Evolutionary conservation across 2,888 invertebrate species (phyloP), one percentile per base, ranked within the genome.

Genomic region (Xestobium rufovillosum): DNA sequence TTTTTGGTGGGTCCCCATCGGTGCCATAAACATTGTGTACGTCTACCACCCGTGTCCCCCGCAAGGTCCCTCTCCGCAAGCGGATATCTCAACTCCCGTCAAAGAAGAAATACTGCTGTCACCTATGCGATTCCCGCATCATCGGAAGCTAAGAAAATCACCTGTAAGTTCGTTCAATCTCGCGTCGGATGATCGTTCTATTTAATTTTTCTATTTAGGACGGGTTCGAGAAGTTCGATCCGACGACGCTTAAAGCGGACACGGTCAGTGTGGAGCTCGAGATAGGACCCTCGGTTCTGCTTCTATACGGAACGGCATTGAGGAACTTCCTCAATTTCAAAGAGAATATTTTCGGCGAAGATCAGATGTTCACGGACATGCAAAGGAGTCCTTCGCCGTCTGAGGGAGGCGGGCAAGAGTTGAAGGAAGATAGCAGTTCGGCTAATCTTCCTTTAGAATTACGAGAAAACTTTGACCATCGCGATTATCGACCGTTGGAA

Each of bases 261-360:
- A 79, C 80, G 63, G 89, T 98, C 0, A 84, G 80, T 41, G 78
- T 97, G 1, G 95, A 96, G 55, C 69, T 96, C 14, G 94, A 96
- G 69, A 88, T 97, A 17, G 94, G 94, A 0, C 91, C 95, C 0
- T 95, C 95, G 0, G 84, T 91, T 16, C 67, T 97, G 3, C 76
- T 89, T 51, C 75, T 95, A 0, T 96, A 94, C 57, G 97, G 97
- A 2, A 84, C 94, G 11, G 80, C 96, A 4, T 73, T 98, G 17
- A 79, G 86, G 36, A 85, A 88, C 60, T 86, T 95, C 53, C 78
- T 94, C 57, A 84, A 89, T 66, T 73, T 94, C 26, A 83, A 94
- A 73, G 96, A 98, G 68, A 97, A 97, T 59, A 90, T 97, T 48
- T 92, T 98, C 61, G 97, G 97, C 0, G 94, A 92, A 65, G 89